Base-by-base conservation (phyloP, 2,797 vertebrate species). In the Nannoperca australis region DNA sequence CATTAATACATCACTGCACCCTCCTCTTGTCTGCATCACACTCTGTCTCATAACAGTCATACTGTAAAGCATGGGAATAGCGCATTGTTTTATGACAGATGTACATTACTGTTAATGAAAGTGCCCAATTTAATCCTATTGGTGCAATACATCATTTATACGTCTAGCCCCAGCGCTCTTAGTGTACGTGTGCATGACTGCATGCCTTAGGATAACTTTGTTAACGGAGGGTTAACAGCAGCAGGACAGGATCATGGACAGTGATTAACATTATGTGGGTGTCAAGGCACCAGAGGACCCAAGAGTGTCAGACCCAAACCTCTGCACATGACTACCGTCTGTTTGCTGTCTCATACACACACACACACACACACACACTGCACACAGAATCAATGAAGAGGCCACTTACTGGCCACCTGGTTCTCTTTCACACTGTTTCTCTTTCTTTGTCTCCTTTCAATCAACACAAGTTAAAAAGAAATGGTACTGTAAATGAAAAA, bases 261-360 rank as follows among this genome's bases (percentile, higher is more conserved):
- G 77, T 79, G 76, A 88, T 93, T 90, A 91, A 85, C 85, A 82
- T 87, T 59, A 69, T 70, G 73, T 73, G 70, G 67, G 73, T 86
- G 82, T 82, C 85, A 78, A 68, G 71, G 67, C 85, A 85, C 47
- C 61, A 47, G 60, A 59, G 18, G 82, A 85, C 78, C 80, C 69
- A 62, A 49, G 63, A 73, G 77, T 76, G 79, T 82, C 63, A 47
- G 75, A 83, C 49, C 73, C 55, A 65, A 85, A 87, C 84, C 79
- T 88, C 58, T 83, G 40, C 53, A 79, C 76, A 73, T 32, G 8
- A 69, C 66, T 56, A n/a, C 83, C 59, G 56, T 86, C 84, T 86
- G 86, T 76, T 75, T 74, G 76, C 61, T 86, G 79, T 82, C 78
- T n/a, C 61, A 22, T 50, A 58, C 32, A 67, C 7, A 32, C 22